Evolutionary conservation across 1,140 invertebrate genomes (phyloP).

Genomic region (Pararge aegeria): DNA sequence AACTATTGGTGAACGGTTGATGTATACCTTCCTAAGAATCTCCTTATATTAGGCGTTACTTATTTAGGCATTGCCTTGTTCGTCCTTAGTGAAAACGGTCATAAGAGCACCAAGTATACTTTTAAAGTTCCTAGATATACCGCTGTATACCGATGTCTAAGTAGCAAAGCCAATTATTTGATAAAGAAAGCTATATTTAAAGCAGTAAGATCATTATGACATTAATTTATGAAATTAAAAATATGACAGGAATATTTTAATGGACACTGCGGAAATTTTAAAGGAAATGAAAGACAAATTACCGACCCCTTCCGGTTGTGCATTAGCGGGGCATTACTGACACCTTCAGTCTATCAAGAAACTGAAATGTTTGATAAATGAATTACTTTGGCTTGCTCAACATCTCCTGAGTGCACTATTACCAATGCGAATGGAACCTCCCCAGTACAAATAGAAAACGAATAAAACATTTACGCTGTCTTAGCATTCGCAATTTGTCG

Average conservation of each 20-base stretch:
- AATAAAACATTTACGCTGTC: conserved; percentile 32
- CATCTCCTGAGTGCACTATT: conserved; percentile 25
- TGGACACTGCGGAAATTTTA: background rate
- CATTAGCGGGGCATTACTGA: conserved; percentile 37
- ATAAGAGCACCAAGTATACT: too few species aligned
- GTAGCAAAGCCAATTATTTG: too few species aligned
- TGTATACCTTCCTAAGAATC: too few species aligned
- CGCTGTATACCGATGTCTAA: too few species aligned
- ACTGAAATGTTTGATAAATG: conserved; percentile 34
- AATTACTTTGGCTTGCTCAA: conserved; percentile 25
- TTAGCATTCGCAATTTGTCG: conserved; percentile 23
- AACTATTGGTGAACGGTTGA: too few species aligned
- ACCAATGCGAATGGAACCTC: conserved; percentile 29
- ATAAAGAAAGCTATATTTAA: too few species aligned
- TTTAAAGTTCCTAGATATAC: too few species aligned
- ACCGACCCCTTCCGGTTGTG: background rate
- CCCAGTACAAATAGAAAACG: conserved; percentile 31
- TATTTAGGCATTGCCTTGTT: too few species aligned
- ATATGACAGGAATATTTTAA: background rate
- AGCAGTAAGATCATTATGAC: too few species aligned
- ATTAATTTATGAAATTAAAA: background rate
- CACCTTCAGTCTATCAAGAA: conserved; percentile 44
- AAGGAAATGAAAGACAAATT: background rate
- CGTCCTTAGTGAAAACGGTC: too few species aligned
- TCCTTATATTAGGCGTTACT: too few species aligned